phyloP scores from a whole-genome alignment of 23 tunicate genomes.

The Halocynthia aurantium region DNA sequence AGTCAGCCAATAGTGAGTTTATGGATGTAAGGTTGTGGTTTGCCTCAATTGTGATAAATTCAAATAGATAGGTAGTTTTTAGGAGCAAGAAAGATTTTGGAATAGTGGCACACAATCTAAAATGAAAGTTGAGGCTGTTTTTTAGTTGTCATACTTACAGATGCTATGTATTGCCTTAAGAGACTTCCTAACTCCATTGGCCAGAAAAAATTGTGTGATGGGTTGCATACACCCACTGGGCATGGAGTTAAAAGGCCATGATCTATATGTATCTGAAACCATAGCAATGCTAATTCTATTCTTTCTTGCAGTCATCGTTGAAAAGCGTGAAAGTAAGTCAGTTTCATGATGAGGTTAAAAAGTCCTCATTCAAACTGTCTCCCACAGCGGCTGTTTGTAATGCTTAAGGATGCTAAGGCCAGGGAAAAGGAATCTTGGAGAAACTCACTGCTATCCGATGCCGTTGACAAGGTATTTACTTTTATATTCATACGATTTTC shows the following conservation, averaged over 20 bases:
- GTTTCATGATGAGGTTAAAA: neutral
- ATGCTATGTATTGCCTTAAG: too few relatives aligned
- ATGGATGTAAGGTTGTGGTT: too few relatives aligned
- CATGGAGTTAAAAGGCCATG: neutral
- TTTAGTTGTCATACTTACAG: too few relatives aligned
- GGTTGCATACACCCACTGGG: too few relatives aligned
- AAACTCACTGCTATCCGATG: slow-evolving; percentile 19
- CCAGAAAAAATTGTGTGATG: too few relatives aligned
- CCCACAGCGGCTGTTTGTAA: slow-evolving; percentile 59
- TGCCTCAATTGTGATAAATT: too few relatives aligned
- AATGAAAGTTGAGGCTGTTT: too few relatives aligned
- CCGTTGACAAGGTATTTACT: slow-evolving; percentile 24
- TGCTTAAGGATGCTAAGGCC: slow-evolving; percentile 27
- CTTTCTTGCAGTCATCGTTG: slow-evolving; percentile 5
- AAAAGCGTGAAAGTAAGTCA: slow-evolving; percentile 1
- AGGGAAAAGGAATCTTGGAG: slow-evolving; percentile 61
- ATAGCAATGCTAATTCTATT: neutral
- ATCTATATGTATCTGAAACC: neutral
- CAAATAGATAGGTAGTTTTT: too few relatives aligned
- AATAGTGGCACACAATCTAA: too few relatives aligned
- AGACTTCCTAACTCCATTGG: too few relatives aligned
- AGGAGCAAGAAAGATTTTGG: too few relatives aligned
- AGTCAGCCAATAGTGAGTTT: too few relatives aligned
- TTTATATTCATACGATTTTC: neutral
- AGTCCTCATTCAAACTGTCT: slow-evolving; percentile 31